Evolutionary conservation across 2,888 invertebrate genomes (phyloP), one percentile per base, ranked within the genome.

Genomic region (Lumbricus terrestris): DNA sequence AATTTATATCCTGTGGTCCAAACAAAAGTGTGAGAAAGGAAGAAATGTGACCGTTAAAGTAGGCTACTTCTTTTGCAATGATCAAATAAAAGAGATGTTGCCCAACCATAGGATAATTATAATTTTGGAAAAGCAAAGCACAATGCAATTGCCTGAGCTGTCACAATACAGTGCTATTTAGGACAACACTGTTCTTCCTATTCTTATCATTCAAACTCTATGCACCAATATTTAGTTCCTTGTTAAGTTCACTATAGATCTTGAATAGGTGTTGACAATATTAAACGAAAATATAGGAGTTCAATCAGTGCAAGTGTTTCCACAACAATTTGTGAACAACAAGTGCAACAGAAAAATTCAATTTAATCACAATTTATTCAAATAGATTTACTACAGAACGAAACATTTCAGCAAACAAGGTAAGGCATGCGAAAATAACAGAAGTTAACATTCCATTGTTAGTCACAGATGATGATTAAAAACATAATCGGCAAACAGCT

Each of bases 291-390:
- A 13, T n/a, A 8, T n/a, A n/a, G 11, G n/a, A 69, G n/a, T n/a
- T 69, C 69, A n/a, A 8, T 69, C 2, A n/a, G 69, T n/a, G 29
- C n/a, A 69, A 69, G 6, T 5, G 54, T 54, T 54, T 54, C 54
- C 54, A 29, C 23, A 54, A 16, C 23, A 3, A 2, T 16, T 4
- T 54, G 8, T 11, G 8, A 2, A n/a, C 11, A n/a, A 16, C 2
- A 29, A 8, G 69, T 69, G 69, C 69, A 69, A n/a, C 13, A 69
- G n/a, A n/a, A 69, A 69, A 69, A 8, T 69, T 69, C 47, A 69
- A 69, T 69, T 69, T 69, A 69, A n/a, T 69, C 69, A 69, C 69
- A 69, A 69, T n/a, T n/a, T n/a, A 69, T 69, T 69, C 69, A 69
- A 69, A 69, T 5, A 13, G 11, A 29, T n/a, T 69, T 69, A 69